phyloP scores from a whole-genome alignment of 35 echinoderm and acorn worm genomes.

The Lytechinus pictus region DNA sequence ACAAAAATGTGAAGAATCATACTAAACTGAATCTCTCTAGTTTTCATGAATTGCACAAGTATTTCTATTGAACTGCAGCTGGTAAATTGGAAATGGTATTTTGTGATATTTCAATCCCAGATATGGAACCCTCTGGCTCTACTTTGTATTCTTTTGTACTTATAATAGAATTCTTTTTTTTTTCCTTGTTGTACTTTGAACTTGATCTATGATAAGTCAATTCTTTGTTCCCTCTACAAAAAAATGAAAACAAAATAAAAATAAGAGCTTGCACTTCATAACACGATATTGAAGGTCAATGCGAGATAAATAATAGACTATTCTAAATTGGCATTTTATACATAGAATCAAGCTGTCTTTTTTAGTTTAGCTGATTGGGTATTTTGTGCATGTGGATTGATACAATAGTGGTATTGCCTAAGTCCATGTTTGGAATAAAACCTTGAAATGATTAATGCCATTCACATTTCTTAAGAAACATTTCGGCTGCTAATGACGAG shows the following conservation, averaged over 20 bases:
- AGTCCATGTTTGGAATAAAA: neutral
- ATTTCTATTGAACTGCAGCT: no score
- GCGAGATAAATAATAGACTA: neutral
- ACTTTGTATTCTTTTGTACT: neutral
- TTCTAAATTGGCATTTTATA: neutral
- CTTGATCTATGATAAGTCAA: neutral
- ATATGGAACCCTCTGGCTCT: neutral
- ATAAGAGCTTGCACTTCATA: neutral
- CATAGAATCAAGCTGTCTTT: neutral
- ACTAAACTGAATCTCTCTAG: no score
- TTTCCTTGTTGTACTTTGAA: neutral
- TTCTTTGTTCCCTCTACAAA: neutral
- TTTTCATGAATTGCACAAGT: no score
- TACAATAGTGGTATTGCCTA: neutral
- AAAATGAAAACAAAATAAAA: neutral
- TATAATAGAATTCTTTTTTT: neutral
- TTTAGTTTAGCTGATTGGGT: neutral
- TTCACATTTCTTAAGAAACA: neutral
- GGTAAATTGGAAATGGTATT: neutral
- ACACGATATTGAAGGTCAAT: neutral
- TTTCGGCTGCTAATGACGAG: neutral
- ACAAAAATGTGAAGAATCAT: no score
- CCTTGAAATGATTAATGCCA: conserved; percentile 10
- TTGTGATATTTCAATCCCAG: neutral
- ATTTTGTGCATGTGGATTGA: neutral